phyloP scores from a whole-genome alignment of 1,140 invertebrate genomes.

The Laupala kohalensis region DNA sequence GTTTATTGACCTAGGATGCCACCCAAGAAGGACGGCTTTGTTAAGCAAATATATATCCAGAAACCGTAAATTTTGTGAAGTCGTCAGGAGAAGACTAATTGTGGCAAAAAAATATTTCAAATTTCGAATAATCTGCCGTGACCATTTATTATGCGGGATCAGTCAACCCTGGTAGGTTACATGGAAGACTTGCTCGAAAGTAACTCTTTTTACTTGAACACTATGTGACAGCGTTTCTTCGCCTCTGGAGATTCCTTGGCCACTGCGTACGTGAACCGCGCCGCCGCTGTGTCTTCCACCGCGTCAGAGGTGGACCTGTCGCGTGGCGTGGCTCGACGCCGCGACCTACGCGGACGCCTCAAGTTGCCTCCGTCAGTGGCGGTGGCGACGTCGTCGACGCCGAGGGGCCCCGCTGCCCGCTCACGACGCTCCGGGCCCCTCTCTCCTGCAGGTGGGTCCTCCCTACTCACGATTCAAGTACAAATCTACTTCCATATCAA shows the following conservation, averaged over 20 bases:
- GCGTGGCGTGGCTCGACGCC: constrained; percentile 45
- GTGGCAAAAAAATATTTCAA: too few species aligned
- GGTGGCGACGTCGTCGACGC: constrained; percentile 32
- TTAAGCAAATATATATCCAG: too few species aligned
- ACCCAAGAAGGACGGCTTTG: too few species aligned
- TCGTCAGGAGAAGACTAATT: too few species aligned
- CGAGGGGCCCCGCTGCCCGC: constrained; percentile 26
- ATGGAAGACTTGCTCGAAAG: not conserved
- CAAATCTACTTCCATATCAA: too few species aligned
- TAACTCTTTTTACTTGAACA: not conserved
- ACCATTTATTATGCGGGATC: too few species aligned
- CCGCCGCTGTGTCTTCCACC: constrained; percentile 33
- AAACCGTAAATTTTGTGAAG: too few species aligned
- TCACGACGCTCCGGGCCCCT: not conserved
- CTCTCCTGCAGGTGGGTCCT: not conserved
- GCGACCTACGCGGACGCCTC: constrained; percentile 47
- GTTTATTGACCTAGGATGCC: too few species aligned
- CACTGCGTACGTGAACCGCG: constrained; percentile 50
- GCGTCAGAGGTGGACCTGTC: constrained; percentile 61
- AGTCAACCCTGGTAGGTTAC: too few species aligned
- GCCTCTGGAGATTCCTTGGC: constrained; percentile 61
- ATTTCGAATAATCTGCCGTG: too few species aligned
- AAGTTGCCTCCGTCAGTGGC: constrained; percentile 49
- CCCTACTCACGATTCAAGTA: too few species aligned
- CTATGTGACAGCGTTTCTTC: constrained; percentile 39